These are phyloP conservation scores for Trachelus tabidus DNA, from an alignment of 2,888 invertebrate species.

Conservation along the genomic window DNA sequence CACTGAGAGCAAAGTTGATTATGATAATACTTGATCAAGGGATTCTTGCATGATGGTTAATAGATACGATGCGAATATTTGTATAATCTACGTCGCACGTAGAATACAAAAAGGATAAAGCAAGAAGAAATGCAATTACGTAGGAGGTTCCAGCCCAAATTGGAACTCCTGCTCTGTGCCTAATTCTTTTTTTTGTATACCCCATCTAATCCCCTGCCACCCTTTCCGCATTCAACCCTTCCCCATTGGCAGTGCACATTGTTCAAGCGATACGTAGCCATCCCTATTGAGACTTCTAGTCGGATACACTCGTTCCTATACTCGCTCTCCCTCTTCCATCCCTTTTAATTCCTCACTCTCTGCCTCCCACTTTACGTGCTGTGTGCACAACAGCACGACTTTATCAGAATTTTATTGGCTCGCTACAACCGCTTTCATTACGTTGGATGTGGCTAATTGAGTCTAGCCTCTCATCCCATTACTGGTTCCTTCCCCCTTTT, in stretches of 20 bases:
- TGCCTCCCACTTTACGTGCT: background rate
- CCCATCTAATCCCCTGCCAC: slow-evolving; percentile 6
- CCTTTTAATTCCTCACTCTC: background rate
- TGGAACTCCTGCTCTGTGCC: slow-evolving; percentile 11
- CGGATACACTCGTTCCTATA: slow-evolving; percentile 3
- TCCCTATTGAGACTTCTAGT: slow-evolving; percentile 30
- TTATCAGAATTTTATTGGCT: slow-evolving; percentile 54
- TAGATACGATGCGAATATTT: background rate
- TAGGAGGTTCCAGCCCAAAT: slow-evolving; percentile 23
- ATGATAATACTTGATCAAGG: too few relatives aligned
- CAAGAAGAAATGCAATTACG: slow-evolving; percentile 37
- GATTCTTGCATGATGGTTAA: too few relatives aligned
- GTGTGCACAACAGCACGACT: slow-evolving; percentile 29
- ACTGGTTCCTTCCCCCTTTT: slow-evolving; percentile 12
- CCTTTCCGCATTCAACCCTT: slow-evolving; percentile 30
- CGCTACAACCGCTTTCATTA: slow-evolving; percentile 48
- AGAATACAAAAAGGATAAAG: background rate
- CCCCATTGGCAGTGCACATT: slow-evolving; percentile 33
- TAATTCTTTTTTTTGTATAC: background rate
- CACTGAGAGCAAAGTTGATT: too few relatives aligned
- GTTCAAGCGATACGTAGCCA: slow-evolving; percentile 38
- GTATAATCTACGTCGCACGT: background rate
- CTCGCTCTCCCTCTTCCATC: background rate
- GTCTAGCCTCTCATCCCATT: slow-evolving; percentile 40
- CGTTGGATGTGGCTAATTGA: slow-evolving; percentile 52